Percentiles rank a stretch among this genome's conserved stretches.
phyloP scores from a whole-genome alignment of 2,888 invertebrate genomes.

The Craniophora ligustri region DNA sequence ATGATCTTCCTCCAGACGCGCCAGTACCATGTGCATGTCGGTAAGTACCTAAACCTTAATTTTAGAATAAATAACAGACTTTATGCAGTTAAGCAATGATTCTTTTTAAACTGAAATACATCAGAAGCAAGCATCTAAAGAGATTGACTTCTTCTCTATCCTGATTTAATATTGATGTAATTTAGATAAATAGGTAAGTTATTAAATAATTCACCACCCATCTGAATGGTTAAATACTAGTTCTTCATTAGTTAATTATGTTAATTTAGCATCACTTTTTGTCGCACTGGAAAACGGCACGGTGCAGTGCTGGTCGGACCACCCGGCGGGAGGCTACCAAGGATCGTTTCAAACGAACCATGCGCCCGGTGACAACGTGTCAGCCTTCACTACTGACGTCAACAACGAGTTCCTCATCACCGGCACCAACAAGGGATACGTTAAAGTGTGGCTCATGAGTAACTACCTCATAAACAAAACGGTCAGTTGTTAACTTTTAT shows the following conservation, averaged over 20 bases:
- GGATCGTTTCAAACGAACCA: constrained; percentile 92
- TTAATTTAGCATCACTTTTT: constrained; percentile 89
- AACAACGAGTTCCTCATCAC: constrained; percentile 92
- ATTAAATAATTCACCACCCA: no score
- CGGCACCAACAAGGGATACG: constrained; percentile 92
- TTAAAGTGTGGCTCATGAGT: constrained; percentile 93
- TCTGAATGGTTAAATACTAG: no score
- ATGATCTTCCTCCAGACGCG: constrained; percentile 91
- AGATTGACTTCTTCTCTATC: no score
- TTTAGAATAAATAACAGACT: no score
- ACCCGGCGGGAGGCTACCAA: constrained; percentile 91
- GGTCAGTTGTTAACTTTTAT: constrained; percentile 58
- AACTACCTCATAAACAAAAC: constrained; percentile 89
- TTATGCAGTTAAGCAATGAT: no score
- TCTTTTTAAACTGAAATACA: no score
- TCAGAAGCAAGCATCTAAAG: no score
- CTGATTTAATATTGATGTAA: no score
- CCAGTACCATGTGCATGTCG: constrained; percentile 69
- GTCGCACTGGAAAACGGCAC: constrained; percentile 93
- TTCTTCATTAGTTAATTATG: no score
- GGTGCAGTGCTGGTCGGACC: constrained; percentile 95
- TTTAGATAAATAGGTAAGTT: no score
- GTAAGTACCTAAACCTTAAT: constrained; percentile 52
- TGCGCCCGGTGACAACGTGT: constrained; percentile 90
- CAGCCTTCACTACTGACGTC: constrained; percentile 91